Base-by-base conservation (phyloP, 2,113 vertebrate species). In the Channa argus region DNA sequence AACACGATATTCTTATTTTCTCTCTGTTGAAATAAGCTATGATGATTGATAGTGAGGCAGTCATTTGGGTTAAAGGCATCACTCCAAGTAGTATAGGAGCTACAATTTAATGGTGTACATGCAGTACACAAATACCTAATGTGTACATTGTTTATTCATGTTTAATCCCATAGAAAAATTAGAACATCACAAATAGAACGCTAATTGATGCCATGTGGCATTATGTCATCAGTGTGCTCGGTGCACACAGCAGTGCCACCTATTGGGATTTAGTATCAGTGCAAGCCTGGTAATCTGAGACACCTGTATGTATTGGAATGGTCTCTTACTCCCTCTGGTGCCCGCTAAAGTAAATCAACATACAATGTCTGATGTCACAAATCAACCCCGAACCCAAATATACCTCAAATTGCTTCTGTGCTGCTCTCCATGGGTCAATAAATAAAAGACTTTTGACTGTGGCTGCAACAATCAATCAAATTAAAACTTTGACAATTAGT, bases 251-350 rank as follows among this genome's bases (percentile, higher is more conserved):
- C 76, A 84, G 41, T 79, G 89, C 83, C 85, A 71, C 77, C 88
- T 87, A 50, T 75, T 70, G 76, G 74, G 34, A 45, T 50, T 77
- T 8, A 47, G 15, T 3, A 45, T 62, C 24, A 14, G 68, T 80
- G 53, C 85, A 85, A 4, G 38, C 12, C 12, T 66, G 39, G 61
- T 41, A 10, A 10, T 47, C 7, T 70, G 7, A 10, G 8, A 24
- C 24, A 15, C 8, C 38, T 50, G 15, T 15, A 63, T 47, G 12
- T 51, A 41, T 34, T 34, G 8, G 44, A 83, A 76, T 78, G 67
- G n/a, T 68, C 82, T 88, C 53, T 88, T 0, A 39, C 85, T 71
- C 89, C 91, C 89, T 90, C 92, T 93, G 74, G 80, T 94, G 88
- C 67, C 68, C 14, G 8, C 36, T 10, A 43, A 5, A 41, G 71